These are phyloP conservation scores for Orycteropus afer DNA, from an alignment of 2,113 vertebrate species.

Conservation along the genomic window DNA sequence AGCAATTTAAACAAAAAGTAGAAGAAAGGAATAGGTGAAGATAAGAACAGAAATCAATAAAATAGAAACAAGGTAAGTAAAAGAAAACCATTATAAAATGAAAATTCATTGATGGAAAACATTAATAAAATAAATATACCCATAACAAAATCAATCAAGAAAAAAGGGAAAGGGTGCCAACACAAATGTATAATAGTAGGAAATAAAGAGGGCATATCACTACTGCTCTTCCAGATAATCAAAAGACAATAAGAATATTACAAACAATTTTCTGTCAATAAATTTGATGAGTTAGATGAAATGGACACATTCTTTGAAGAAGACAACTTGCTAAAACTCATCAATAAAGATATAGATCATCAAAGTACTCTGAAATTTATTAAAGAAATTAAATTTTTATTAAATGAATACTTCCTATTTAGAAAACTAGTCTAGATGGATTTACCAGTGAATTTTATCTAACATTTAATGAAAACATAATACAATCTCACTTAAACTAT, in stretches of 20 bases:
- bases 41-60: too few species aligned
- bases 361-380: background rate
- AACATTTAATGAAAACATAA: background rate
- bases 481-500: background rate
- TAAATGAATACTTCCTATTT: background rate
- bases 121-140: background rate
- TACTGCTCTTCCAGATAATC: background rate
- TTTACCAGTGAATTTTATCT: background rate
- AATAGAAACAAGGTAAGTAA: background rate
- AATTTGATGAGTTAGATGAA: background rate
- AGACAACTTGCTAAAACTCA: background rate
- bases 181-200: background rate
- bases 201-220: background rate
- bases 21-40: background rate
- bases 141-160: background rate
- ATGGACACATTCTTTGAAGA: too few species aligned
- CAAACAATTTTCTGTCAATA: background rate
- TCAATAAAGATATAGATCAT: background rate
- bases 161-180: background rate
- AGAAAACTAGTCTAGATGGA: background rate
- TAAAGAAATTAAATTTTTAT: background rate
- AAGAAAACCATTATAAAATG: background rate
- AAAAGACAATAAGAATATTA: background rate
- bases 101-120: background rate
- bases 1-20: background rate